Conservation (phyloP, 2,113 vertebrate genomes). For the Garra rufa region DNA sequence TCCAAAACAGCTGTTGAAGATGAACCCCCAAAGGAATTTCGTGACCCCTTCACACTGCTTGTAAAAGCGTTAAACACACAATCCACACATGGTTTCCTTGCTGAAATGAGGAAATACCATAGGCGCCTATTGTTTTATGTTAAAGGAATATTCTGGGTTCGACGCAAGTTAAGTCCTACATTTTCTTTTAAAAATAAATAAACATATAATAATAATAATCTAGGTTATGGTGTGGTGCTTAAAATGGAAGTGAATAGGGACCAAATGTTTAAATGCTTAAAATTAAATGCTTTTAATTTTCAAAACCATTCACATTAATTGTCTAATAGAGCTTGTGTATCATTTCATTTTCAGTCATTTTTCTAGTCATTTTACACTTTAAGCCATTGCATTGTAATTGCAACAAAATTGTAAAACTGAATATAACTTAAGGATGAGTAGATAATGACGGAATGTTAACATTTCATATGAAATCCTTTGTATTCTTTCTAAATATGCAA, state of each 20-base stretch:
- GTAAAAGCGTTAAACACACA: slow-evolving; percentile 59
- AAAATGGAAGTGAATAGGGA: not conserved
- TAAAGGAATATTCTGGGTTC: not conserved
- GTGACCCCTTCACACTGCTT: slow-evolving; percentile 67
- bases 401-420: too few species aligned
- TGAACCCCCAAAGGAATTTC: slow-evolving; percentile 74
- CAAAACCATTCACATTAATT: not conserved
- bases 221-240: not conserved
- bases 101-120: slow-evolving; percentile 5
- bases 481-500: too few species aligned
- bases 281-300: too few species aligned
- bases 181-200: too few species aligned
- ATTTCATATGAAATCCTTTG: too few species aligned
- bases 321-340: not conserved
- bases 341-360: not conserved
- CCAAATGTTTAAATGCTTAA: too few species aligned
- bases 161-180: too few species aligned
- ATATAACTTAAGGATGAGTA: not conserved
- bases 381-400: too few species aligned
- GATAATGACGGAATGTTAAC: not conserved
- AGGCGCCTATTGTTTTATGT: not conserved
- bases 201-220: too few species aligned
- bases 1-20: slow-evolving; percentile 73
- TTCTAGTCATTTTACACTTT: not conserved
- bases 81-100: not conserved